Conservation (phyloP, 2,113 vertebrate genomes). For the Chitala chitala region DNA sequence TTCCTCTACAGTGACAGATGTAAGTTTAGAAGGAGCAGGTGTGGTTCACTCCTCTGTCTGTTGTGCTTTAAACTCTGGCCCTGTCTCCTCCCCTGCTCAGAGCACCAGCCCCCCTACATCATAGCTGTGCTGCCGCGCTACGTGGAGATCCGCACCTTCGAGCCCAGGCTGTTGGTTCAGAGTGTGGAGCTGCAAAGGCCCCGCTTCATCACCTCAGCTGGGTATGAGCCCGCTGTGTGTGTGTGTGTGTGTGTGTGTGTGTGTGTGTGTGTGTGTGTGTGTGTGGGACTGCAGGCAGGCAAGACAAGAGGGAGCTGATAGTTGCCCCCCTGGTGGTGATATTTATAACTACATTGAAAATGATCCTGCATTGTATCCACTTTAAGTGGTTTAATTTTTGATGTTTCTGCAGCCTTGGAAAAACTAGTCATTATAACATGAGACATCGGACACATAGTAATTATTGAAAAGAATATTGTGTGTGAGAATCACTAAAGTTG, state of each 20-base stretch:
- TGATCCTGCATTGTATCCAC: background rate
- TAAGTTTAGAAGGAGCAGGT: background rate
- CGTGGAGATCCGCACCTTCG: conserved; percentile 92
- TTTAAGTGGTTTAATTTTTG: no score
- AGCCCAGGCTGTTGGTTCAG: conserved; percentile 90
- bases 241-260: no score
- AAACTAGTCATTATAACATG: background rate
- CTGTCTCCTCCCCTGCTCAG: conserved; percentile 49
- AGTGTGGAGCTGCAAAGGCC: conserved; percentile 93
- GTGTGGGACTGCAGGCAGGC: no score
- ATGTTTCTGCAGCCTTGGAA: no score
- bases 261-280: no score
- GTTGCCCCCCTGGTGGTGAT: background rate
- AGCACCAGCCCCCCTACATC: conserved; percentile 95
- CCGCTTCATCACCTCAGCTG: conserved; percentile 90
- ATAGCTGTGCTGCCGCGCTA: conserved; percentile 91
- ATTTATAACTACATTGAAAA: background rate
- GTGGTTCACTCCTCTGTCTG: background rate
- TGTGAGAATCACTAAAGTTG: background rate
- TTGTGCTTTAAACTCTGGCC: background rate
- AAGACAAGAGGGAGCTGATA: background rate
- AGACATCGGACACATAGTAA: background rate
- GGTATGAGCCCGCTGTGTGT: no score
- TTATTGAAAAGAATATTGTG: background rate
- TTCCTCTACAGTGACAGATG: background rate